These are phyloP conservation scores for Ahaetulla prasina DNA, from an alignment of 2,113 vertebrate species.

Conservation along the genomic window DNA sequence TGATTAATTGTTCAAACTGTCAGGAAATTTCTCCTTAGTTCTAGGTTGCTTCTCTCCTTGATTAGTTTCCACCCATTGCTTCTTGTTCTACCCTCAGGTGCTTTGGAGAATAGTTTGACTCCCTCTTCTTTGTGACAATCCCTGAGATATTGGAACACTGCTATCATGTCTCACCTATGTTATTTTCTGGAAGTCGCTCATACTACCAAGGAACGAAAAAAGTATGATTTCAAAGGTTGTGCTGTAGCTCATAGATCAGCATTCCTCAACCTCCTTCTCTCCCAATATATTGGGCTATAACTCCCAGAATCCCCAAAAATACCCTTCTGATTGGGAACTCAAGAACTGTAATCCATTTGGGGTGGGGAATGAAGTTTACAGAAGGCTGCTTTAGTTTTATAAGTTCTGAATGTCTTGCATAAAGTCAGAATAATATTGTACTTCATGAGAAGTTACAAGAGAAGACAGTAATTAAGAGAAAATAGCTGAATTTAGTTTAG, in stretches of 20 bases:
- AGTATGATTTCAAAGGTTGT: not conserved
- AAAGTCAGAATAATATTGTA: not conserved
- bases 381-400: not conserved
- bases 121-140: no score
- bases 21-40: no score
- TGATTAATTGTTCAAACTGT: no score
- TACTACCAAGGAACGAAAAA: not conserved
- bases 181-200: not conserved
- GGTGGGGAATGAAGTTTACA: not conserved
- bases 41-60: no score
- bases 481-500: not conserved
- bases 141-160: no score
- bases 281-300: not conserved
- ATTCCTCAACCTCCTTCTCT: not conserved
- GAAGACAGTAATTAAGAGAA: not conserved
- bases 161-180: no score
- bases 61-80: no score
- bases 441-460: not conserved
- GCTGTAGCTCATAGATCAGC: not conserved
- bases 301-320: not conserved
- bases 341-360: not conserved
- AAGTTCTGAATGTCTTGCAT: not conserved
- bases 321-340: not conserved
- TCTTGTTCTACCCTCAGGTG: no score
- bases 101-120: no score